Conservation (phyloP, 2,797 vertebrate genomes). For the Enteromius trimaculatus region DNA sequence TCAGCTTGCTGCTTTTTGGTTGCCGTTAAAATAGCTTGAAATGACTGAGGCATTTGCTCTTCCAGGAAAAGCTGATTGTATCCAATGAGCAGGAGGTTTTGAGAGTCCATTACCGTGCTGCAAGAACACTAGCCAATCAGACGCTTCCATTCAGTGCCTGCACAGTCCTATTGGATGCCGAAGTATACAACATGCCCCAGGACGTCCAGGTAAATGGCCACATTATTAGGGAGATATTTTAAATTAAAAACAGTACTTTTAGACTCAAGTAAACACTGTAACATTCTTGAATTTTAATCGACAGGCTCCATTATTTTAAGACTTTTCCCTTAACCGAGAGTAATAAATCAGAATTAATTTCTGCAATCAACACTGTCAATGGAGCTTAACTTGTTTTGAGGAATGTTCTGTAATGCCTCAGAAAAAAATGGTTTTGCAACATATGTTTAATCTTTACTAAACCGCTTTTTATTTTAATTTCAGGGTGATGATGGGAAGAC, state of each 20-base stretch:
- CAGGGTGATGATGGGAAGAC: slow-evolving; percentile 97
- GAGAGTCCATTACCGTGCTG: slow-evolving; percentile 95
- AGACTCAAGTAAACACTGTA: neutral
- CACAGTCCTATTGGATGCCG: slow-evolving; percentile 94
- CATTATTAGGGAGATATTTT: neutral
- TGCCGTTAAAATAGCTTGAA: neutral
- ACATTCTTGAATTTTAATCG: neutral
- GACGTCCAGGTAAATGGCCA: slow-evolving; percentile 86
- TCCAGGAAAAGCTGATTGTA: slow-evolving; percentile 96
- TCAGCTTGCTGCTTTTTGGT: neutral
- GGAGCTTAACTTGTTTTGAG: neutral
- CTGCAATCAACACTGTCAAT: neutral
- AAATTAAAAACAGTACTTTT: neutral
- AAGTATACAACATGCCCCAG: slow-evolving; percentile 97
- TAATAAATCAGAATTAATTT: neutral
- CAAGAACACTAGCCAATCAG: slow-evolving; percentile 96
- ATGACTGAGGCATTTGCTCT: neutral
- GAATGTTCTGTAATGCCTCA: neutral
- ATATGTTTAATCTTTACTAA: neutral
- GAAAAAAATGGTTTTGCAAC: neutral
- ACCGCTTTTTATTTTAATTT: slow-evolving; percentile 59
- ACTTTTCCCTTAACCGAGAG: neutral
- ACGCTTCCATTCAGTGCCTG: slow-evolving; percentile 98
- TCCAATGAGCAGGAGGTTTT: slow-evolving; percentile 98
- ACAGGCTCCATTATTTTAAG: neutral